Base-by-base conservation (phyloP, 2,888 invertebrate genomes). In the Siphlonurus alternatus region DNA sequence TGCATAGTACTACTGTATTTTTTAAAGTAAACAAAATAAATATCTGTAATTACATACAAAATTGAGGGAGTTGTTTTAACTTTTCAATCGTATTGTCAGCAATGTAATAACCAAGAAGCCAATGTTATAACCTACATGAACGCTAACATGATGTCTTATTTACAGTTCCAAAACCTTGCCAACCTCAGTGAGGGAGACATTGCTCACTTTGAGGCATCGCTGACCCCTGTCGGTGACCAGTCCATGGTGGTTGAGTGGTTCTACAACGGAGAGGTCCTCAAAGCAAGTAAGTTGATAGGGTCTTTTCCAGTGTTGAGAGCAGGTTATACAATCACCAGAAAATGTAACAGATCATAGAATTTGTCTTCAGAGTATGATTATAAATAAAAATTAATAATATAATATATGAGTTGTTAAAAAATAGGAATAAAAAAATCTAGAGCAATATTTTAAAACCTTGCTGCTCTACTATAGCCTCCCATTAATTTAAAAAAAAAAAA, bases 221-320 rank as follows among this genome's bases (percentile, higher is more conserved):
- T 99, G 5, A 89, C 93, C 62, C 99, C 99, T 15, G 87, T 91
- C 61, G 93, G 93, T 15, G 94, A 94, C 72, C 92, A 93, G 75
- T 89, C 88, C 23, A 93, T 95, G 93, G 84, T 87, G 24, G 90
- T 95, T 63, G 94, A 95, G 79, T 96, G 93, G 93, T 93, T 93
- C 82, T 94, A 91, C 74, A 94, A 99, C 75, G 93, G 90, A 25
- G 88, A 93, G 74, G 80, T 88, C 1, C 80, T 93, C 66, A 89
- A 89, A 74, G 92, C 92, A 56, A 90, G 91, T 75, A 69, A 71
- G 71, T 71, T n/a, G 59, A 18, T 25, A n/a, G 7, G 2, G 10
- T 24, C 2, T 15, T 62, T 59, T 15, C 19, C 7, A 15, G 10
- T 1, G 53, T n/a, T 62, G 1, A 7, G 15, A 1, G 7, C n/a